Conservation (phyloP, 2,888 invertebrate genomes). For the Polietes domitor region DNA sequence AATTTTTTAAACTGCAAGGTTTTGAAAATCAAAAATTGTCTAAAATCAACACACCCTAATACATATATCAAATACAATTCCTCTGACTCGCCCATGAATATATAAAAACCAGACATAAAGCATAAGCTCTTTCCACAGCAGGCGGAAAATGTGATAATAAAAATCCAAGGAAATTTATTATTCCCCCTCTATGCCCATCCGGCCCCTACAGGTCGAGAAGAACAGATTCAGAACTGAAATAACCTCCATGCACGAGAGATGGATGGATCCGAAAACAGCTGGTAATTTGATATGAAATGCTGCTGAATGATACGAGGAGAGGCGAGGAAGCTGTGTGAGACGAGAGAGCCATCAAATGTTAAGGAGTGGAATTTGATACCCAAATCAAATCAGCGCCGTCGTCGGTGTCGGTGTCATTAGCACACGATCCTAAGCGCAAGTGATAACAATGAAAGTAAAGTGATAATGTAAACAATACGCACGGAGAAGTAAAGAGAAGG, state of each 20-base stretch:
- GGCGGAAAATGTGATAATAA: background rate
- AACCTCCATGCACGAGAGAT: background rate
- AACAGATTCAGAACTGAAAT: conserved; percentile 5
- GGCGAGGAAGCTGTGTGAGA: background rate
- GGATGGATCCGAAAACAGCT: background rate
- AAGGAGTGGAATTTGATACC: background rate
- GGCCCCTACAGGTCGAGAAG: background rate
- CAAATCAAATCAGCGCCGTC: background rate
- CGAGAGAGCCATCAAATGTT: background rate
- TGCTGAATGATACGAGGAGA: background rate
- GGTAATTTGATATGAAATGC: background rate
- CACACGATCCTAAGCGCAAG: background rate
- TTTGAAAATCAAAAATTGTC: too few species aligned
- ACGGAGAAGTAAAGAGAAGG: background rate
- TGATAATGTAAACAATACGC: conserved; percentile 49
- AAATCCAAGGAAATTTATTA: conserved; percentile 16
- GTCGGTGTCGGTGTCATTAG: background rate
- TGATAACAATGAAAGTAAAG: conserved; percentile 47
- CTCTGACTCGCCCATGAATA: background rate
- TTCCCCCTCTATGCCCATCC: background rate
- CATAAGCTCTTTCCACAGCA: background rate
- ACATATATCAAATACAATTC: conserved; percentile 39
- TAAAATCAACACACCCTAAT: too few species aligned
- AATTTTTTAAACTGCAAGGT: too few species aligned
- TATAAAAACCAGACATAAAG: background rate